A percentile compares a stretch with the other conserved stretches of the same genome.
Evolutionary conservation across 2,888 invertebrate species (phyloP).

Genomic region (Acanthococcus lagerstroemiae): DNA sequence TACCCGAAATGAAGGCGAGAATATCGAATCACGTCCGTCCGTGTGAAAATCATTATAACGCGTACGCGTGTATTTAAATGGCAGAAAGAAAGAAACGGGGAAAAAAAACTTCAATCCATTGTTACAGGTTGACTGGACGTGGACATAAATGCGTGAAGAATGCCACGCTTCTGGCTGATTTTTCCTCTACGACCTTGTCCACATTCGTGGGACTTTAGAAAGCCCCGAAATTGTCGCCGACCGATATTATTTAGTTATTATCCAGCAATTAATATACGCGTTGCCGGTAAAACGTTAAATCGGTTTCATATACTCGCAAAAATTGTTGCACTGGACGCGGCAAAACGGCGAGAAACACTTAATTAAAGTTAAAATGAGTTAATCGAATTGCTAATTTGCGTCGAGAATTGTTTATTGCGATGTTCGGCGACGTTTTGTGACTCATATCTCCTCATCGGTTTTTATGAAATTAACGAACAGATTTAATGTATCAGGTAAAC

Average conservation of each 20-base stretch:
- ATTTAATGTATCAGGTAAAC: no score
- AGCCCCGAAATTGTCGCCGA: not conserved
- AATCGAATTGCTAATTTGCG: no score
- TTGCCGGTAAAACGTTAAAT: constrained; percentile 8
- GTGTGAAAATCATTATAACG: not conserved
- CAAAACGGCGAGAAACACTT: no score
- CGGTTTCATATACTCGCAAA: not conserved
- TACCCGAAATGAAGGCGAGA: no score
- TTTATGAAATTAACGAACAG: no score
- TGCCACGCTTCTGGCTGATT: constrained; percentile 8
- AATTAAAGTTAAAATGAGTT: no score
- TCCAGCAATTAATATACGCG: constrained; percentile 20
- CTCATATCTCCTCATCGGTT: no score
- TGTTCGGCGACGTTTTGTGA: no score
- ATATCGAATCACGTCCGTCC: not conserved
- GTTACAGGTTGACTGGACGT: constrained; percentile 18
- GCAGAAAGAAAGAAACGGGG: not conserved
- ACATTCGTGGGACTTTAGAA: constrained; percentile 10
- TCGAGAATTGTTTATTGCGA: no score
- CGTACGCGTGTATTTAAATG: not conserved
- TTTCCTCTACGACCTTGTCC: constrained; percentile 13
- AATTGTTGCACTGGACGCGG: not conserved
- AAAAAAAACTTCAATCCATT: not conserved
- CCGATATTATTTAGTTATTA: constrained; percentile 19
- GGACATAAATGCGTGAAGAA: constrained; percentile 25